Percentiles rank a stretch among this genome's conserved stretches.
phyloP scores from a whole-genome alignment of 2,888 invertebrate species.

The Sinohyriopsis cumingii region DNA sequence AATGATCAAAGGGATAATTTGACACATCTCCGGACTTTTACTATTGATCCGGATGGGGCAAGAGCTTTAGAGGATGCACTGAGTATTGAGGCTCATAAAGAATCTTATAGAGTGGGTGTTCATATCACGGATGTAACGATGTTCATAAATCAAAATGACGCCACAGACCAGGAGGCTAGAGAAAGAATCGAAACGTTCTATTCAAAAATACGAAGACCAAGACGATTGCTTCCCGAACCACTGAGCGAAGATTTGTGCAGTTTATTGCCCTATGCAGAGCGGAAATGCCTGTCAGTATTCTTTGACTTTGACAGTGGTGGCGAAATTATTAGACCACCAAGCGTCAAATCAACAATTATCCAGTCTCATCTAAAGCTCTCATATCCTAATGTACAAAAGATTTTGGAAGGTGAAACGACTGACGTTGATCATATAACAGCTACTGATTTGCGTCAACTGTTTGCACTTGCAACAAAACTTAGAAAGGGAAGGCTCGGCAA shows the following conservation, averaged over 20 bases:
- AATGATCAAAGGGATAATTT: constrained; percentile 19
- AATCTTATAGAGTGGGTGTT: constrained; percentile 30
- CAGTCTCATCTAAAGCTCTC: constrained; percentile 12
- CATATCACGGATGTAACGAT: constrained; percentile 43
- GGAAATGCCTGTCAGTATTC: constrained; percentile 34
- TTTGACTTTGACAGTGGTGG: constrained; percentile 12
- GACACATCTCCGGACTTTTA: constrained; percentile 24
- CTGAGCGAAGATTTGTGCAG: constrained; percentile 22
- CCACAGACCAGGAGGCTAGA: constrained; percentile 37
- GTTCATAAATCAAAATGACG: constrained; percentile 26
- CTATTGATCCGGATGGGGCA: constrained; percentile 33
- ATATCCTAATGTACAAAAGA: constrained; percentile 18
- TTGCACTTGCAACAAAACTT: constrained; percentile 20
- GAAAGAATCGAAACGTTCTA: constrained; percentile 34
- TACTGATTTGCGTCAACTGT: constrained; percentile 19
- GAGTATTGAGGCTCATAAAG: constrained; percentile 18
- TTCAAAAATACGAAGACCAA: constrained; percentile 17
- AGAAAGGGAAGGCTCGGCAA: constrained; percentile 20
- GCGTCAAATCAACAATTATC: constrained; percentile 3
- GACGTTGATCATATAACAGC: neutral
- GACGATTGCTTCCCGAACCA: constrained; percentile 36
- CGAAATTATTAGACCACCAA: neutral
- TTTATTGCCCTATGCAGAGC: constrained; percentile 17
- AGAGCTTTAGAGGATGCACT: constrained; percentile 42
- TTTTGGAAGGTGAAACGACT: constrained; percentile 1